Percentiles rank a stretch among this genome's conserved stretches.
Conservation (phyloP, 2,888 invertebrate species). For the Diarsia rubi region DNA sequence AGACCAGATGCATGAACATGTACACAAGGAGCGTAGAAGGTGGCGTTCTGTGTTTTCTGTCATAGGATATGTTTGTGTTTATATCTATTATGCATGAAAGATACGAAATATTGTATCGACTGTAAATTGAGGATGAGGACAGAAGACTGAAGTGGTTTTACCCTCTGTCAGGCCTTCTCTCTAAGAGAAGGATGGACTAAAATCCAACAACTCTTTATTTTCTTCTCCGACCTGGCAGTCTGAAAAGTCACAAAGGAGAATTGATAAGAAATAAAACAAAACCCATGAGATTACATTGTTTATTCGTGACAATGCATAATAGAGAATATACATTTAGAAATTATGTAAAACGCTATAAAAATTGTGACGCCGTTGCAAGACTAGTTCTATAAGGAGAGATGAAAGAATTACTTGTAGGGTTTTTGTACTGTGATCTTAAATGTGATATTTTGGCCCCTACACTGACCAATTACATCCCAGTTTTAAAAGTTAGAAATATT, state of each 20-base stretch:
- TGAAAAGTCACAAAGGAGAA: neutral
- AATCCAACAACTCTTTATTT: neutral
- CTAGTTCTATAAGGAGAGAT: slow-evolving; percentile 72
- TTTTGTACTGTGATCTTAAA: slow-evolving; percentile 70
- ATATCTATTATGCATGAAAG: no score
- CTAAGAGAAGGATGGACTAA: no score
- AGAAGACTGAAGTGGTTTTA: no score
- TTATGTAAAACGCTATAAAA: slow-evolving; percentile 80
- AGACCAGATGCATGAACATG: no score
- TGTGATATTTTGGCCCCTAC: slow-evolving; percentile 55
- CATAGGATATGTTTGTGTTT: no score
- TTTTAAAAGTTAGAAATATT: slow-evolving; percentile 29
- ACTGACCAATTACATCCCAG: slow-evolving; percentile 60
- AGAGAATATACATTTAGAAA: slow-evolving; percentile 82
- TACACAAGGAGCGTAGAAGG: no score
- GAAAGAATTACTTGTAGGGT: slow-evolving; percentile 45
- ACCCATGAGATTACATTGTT: slow-evolving; percentile 85
- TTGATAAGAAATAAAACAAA: slow-evolving; percentile 66
- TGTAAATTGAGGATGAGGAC: no score
- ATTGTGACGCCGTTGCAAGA: slow-evolving; percentile 81
- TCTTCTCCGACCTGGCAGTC: neutral
- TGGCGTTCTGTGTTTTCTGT: no score
- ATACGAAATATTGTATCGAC: no score
- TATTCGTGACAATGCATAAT: slow-evolving; percentile 89
- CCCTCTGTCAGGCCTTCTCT: no score